phyloP scores from a whole-genome alignment of 2,113 vertebrate species.

The Urocitellus parryii region DNA sequence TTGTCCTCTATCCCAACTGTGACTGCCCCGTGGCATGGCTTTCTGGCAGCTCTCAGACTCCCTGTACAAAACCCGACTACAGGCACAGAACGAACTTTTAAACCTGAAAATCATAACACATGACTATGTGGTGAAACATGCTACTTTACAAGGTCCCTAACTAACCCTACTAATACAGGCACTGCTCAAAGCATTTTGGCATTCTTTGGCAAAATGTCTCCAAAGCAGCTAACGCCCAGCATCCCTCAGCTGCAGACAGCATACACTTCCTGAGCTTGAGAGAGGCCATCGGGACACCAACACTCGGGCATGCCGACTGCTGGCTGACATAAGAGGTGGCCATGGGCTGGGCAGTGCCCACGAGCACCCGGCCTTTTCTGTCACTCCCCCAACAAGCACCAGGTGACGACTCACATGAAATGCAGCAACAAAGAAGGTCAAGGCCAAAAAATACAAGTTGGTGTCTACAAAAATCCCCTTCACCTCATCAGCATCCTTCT shows the following conservation, averaged over 20 bases:
- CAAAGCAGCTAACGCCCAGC: background rate
- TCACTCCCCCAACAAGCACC: background rate
- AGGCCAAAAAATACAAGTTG: constrained; percentile 96
- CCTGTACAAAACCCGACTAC: accelerated
- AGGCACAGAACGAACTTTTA: accelerated
- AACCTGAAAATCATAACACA: accelerated
- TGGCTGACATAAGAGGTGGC: background rate
- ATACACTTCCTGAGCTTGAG: background rate
- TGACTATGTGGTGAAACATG: accelerated
- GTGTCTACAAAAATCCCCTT: constrained; percentile 99
- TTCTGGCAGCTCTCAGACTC: background rate
- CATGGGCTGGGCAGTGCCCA: too few species aligned
- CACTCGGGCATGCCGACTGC: background rate
- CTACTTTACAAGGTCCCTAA: accelerated
- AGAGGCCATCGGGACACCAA: background rate
- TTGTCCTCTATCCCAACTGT: too few species aligned
- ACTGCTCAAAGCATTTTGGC: background rate
- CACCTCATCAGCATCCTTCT: constrained; percentile 98
- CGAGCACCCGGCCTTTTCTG: background rate
- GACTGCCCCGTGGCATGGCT: accelerated
- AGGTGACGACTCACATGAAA: constrained; percentile 93
- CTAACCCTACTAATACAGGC: background rate
- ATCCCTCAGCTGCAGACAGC: accelerated
- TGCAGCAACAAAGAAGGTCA: constrained; percentile 98
- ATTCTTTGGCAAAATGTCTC: background rate